These are phyloP conservation scores for Hippocampus zosterae DNA, from an alignment of 2,113 vertebrate species.

Conservation along the genomic window DNA sequence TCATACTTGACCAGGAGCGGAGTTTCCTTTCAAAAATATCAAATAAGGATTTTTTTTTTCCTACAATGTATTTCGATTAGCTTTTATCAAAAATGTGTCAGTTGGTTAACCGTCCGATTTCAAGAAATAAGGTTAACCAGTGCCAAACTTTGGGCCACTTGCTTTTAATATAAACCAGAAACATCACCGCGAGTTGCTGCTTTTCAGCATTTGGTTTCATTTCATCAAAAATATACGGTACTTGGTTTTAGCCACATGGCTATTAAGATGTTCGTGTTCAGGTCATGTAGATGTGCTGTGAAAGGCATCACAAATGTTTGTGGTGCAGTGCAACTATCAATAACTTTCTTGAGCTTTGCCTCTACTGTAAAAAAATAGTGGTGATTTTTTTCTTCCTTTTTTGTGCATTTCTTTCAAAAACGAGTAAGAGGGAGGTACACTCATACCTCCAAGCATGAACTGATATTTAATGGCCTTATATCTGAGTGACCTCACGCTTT, in stretches of 20 bases:
- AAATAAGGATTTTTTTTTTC: not conserved
- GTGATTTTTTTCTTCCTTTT: conserved; percentile 28
- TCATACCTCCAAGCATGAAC: conserved; percentile 89
- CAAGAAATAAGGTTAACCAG: no score
- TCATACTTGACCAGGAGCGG: conserved; percentile 39
- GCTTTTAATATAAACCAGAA: not conserved
- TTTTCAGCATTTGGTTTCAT: not conserved
- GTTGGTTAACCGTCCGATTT: not conserved
- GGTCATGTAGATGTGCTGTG: conserved; percentile 52
- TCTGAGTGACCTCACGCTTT: conserved; percentile 74
- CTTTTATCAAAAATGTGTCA: not conserved
- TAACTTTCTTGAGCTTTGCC: conserved; percentile 67
- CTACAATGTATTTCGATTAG: not conserved
- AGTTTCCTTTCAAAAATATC: not conserved
- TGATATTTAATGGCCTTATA: conserved; percentile 78
- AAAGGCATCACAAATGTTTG: conserved; percentile 18
- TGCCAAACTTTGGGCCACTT: conserved; percentile 17
- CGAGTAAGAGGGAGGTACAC: conserved; percentile 56
- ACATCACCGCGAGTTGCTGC: not conserved
- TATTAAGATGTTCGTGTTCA: conserved; percentile 43
- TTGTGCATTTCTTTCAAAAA: conserved; percentile 45
- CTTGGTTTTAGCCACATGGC: conserved; percentile 9
- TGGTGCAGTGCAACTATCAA: conserved; percentile 33
- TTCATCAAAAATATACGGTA: not conserved
- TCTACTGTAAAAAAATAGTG: conserved; percentile 66